Conservation (phyloP, 2,113 vertebrate species). For the Arenaria interpres region DNA sequence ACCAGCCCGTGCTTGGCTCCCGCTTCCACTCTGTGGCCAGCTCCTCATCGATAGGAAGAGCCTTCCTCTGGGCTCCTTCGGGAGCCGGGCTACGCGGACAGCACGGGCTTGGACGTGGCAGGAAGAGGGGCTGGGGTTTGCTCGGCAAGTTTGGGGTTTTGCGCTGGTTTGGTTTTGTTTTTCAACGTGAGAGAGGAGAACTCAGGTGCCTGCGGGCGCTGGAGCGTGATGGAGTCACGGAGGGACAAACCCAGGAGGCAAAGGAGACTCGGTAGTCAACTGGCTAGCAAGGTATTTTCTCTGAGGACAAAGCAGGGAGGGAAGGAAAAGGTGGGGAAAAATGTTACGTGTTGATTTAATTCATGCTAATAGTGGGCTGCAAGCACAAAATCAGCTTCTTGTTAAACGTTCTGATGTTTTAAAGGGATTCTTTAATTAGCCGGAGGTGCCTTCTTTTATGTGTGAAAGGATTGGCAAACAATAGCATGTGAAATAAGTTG, state of each 20-base stretch:
- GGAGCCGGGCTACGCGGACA: neutral
- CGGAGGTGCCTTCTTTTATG: neutral
- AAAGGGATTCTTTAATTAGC: neutral
- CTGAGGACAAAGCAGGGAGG: fast-evolving
- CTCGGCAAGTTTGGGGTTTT: no score
- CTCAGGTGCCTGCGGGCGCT: fast-evolving
- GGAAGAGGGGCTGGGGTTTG: fast-evolving
- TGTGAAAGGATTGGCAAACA: neutral
- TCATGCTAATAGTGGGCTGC: fast-evolving
- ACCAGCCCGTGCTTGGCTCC: fast-evolving
- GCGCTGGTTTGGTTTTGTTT: no score
- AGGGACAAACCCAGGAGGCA: neutral
- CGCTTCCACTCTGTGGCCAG: fast-evolving
- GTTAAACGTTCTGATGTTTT: neutral
- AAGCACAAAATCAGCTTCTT: neutral
- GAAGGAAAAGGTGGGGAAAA: neutral
- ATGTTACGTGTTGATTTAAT: neutral
- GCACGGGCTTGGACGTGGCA: neutral
- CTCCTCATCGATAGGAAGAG: fast-evolving
- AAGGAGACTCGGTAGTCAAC: neutral
- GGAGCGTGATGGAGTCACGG: neutral
- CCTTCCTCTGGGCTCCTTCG: neutral
- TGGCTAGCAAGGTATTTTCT: neutral
- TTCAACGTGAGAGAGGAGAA: neutral
- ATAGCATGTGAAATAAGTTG: neutral